Base-by-base conservation (phyloP, 2,888 invertebrate genomes). In the Hirudinaria manillensis region DNA sequence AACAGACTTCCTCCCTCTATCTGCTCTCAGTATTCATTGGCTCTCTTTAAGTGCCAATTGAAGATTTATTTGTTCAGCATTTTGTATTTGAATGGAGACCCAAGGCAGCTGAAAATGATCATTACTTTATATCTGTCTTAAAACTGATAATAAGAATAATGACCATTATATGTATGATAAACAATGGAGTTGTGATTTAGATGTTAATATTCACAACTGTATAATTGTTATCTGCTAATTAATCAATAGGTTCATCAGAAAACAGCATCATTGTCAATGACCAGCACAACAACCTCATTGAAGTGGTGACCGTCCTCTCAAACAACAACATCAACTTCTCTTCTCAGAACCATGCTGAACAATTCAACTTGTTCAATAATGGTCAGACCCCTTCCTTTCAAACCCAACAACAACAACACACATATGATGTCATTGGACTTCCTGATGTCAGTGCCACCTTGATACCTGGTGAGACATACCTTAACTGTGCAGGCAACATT, bases 251-350 rank as follows among this genome's bases (percentile, higher is more conserved):
- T 61, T 0, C 71, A 51, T 45, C 71, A 51, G n/a, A 34, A 34
- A 71, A 72, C 51, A 72, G 27, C 51, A 72, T 29, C 72, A 3
- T 29, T 6, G n/a, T 51, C 72, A 45, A 53, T n/a, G 29, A 29
- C 72, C 27, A 36, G 34, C 32, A 36, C 38, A 70, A 36, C 70
- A 70, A 36, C 70, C 32, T 70, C 29, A 10, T 36, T 32, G n/a
- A 32, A 29, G n/a, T 34, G 19, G 24, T 36, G 19, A 32, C 27
- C 7, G 36, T 24, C 45, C 36, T 53, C 72, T 27, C 27, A 34
- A 72, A 27, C 53, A 53, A 53, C 72, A 53, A 19, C 72, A 72
- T 53, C 72, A 53, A 27, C 72, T 45, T 19, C 72, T 29, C 16
- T 29, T 38, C 19, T 27, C 27, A 32, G n/a, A 72, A 32, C 53